phyloP scores from a whole-genome alignment of 1,140 invertebrate genomes.

The Scylla paramamosain region DNA sequence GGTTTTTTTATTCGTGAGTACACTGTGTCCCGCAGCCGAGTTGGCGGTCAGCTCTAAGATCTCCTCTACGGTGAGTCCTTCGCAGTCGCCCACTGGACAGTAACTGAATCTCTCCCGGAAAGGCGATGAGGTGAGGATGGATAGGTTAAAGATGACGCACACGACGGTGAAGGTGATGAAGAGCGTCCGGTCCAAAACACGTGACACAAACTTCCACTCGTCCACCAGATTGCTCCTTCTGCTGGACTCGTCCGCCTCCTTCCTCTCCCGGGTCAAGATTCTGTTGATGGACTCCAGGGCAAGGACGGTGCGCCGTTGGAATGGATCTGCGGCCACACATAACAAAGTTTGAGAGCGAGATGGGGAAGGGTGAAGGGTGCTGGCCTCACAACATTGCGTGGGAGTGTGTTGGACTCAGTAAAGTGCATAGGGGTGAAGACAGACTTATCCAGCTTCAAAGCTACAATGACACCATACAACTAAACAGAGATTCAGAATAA shows the following conservation, averaged over 20 bases:
- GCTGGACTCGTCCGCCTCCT: not conserved
- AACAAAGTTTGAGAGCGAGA: not conserved
- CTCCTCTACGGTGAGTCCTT: slow-evolving; percentile 29
- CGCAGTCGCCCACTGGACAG: slow-evolving; percentile 61
- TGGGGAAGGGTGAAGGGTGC: not conserved
- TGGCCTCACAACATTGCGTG: not conserved
- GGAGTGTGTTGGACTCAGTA: too few species aligned
- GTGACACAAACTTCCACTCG: slow-evolving; percentile 76
- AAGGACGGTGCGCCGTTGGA: slow-evolving; percentile 61
- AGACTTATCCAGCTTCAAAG: too few species aligned
- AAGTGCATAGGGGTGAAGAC: too few species aligned
- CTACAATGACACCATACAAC: too few species aligned
- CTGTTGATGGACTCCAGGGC: slow-evolving; percentile 71
- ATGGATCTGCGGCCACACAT: slow-evolving; percentile 63
- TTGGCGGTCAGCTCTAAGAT: slow-evolving; percentile 45
- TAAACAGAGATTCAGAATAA: too few species aligned
- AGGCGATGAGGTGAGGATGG: slow-evolving; percentile 76
- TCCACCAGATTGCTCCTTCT: slow-evolving; percentile 56
- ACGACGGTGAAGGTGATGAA: slow-evolving; percentile 72
- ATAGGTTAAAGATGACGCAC: slow-evolving; percentile 74
- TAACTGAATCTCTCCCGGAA: slow-evolving; percentile 72
- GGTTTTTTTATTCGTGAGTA: not conserved
- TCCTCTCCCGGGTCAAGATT: slow-evolving; percentile 40
- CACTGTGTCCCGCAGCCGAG: not conserved
- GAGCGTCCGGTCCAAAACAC: slow-evolving; percentile 75